Percentiles rank a stretch among this genome's conserved stretches.
phyloP scores from a whole-genome alignment of 2,113 vertebrate species.

The Syrmaticus mikado region DNA sequence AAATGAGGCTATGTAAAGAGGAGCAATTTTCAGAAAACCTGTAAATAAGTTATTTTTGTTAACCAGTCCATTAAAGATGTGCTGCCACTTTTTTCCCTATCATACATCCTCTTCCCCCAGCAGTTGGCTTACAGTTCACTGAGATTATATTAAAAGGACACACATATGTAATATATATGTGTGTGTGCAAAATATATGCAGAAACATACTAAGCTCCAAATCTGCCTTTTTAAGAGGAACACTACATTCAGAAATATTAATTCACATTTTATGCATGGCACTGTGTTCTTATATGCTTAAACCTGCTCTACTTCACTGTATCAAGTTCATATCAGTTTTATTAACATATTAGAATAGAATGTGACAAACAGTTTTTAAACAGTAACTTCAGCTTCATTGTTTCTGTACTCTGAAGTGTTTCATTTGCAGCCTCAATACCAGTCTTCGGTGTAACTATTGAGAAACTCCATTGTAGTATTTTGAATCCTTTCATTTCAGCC shows the following conservation, averaged over 20 bases:
- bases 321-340: not conserved
- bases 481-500: not conserved
- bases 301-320: not conserved
- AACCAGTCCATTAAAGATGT: not conserved
- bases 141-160: not conserved
- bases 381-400: not conserved
- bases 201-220: not conserved
- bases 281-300: rapidly evolving
- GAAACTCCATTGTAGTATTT: not conserved
- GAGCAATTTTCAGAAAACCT: not conserved
- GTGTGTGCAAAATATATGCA: too few species aligned
- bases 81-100: not conserved
- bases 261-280: not conserved
- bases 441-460: not conserved
- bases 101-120: not conserved
- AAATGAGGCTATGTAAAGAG: not conserved
- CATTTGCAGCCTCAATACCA: not conserved
- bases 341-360: not conserved
- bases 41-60: not conserved
- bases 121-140: not conserved
- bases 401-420: not conserved
- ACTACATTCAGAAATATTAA: not conserved
- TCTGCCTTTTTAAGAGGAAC: not conserved
- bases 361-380: not conserved
- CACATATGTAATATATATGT: not conserved